Evolutionary conservation across 2,888 invertebrate genomes (phyloP), one percentile per base, ranked within the genome.

Genomic region (Yponomeuta malinellus): DNA sequence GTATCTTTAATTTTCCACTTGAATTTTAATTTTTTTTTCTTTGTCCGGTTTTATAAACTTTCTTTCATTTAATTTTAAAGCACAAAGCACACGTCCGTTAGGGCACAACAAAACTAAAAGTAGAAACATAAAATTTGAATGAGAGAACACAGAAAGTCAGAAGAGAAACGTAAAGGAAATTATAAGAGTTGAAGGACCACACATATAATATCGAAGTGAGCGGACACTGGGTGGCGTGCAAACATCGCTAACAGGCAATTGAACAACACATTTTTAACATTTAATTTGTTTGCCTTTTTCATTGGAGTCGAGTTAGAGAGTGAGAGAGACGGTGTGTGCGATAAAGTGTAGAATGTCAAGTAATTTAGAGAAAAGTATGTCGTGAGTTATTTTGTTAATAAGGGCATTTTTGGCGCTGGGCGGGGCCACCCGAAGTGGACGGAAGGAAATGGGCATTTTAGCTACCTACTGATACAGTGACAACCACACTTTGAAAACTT

Each of bases 141-240:
- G 73, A 86, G 79, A 78, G 79, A 84, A 88, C 78, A 86, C 78
- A 87, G 79, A 83, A 83, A 83, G 78, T 80, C 83, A 83, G 80
- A 85, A 80, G 74, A 83, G 82, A 83, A 85, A 84, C 87, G 85
- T 78, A 71, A 86, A 84, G 84, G 75, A 77, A 82, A 78, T 72
- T 74, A 82, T 85, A 83, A 75, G 79, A 87, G 88, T 83, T 83
- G 86, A 86, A 83, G 83, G 90, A 90, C 89, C 90, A 92, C 91
- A 92, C 91, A 92, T 90, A 90, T 90, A 92, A 90, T 89, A 89
- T 86, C 78, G 82, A 86, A 90, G 87, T 90, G 90, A 88, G 86
- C 80, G 90, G 81, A 89, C 84, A 89, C 80, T 84, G 90, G 89
- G 85, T 83, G 83, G 89, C 91, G 92, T 92, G 91, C 91, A 90